Base-by-base conservation (phyloP, 1,140 invertebrate species). In the Copidosoma floridanum region DNA sequence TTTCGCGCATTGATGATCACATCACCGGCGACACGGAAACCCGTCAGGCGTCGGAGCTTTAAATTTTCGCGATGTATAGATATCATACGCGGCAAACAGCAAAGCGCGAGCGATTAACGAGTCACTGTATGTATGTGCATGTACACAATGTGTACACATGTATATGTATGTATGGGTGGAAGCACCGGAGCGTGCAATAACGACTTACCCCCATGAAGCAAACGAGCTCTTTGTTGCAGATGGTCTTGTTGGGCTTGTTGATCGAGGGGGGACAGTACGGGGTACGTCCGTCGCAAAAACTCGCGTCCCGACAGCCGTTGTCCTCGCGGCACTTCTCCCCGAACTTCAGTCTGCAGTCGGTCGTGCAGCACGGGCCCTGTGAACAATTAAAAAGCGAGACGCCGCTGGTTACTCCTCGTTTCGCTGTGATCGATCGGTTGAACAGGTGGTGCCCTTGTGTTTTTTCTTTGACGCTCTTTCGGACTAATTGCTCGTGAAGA, bases 321-420 rank as follows among this genome's bases (percentile, higher is more conserved):
- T 94, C 90, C 65, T 93, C 90, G n/a, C 93, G 84, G 76, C 95
- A 98, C 71, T 94, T 93, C 73, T 94, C 88, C 7, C 89, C 87
- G 66, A 89, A 87, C 76, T 91, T 91, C 43, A 96, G 84, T 61
- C 86, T 85, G 79, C 97, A 99, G 29, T 90, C 86, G 2, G 86
- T 82, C 1, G 94, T 94, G 78, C 97, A 99, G 74, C 97, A 99
- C 0, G 96, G 95, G 57, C 96, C 97, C 86, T 98, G 84, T 11
- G 62, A 37, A 82, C 76, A 66, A 55, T 61, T 37, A 67, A 66
- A 67, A 69, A 67, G 66, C 53, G n/a, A n/a, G n/a, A 59, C 67
- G 66, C 14, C 0, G 7, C 7, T 43, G n/a, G n/a, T n/a, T 32
- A 8, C 29, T 8, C 29, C 12, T 12, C 29, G 29, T 32, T 12